Base-by-base conservation (phyloP, 1,140 invertebrate genomes). In the Brachionus plicatilis region DNA sequence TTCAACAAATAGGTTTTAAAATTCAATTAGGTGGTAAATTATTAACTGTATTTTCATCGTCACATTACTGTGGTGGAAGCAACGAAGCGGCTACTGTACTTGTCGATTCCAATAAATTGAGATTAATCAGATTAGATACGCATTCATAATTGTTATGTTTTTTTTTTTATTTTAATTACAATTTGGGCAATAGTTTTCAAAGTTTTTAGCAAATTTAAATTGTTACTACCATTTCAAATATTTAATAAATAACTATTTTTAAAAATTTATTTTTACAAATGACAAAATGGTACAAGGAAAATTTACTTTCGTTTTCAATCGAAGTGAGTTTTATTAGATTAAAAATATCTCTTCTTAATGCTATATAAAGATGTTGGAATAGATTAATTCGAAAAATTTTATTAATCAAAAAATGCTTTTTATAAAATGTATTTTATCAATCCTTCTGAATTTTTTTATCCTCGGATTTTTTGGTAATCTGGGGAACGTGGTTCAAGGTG, bases 1-100 rank as follows among this genome's bases (percentile, higher is more conserved):
- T 93, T 78, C 92, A 93, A 76, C 91, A 93, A 87, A 90, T 90
- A 56, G 93, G 93, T 14, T 93, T 93, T 88, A 92, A 93, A 90
- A 93, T 93, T 87, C 91, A 93, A 86, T 91, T 92, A 85, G 90
- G 91, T 85, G 92, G 92, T 0, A 92, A 91, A 87, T 87, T 93
- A 20, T 86, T 93, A n/a, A 93, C 92, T 4, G 91, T 93, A 0
- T 93, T 93, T 86, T 93, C 92, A 2, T 93, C 92, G 0, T 93
- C 93, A 1, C 91, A 91, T 85, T 93, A 93, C 87, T 92, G 92
- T 87, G 92, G 92, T 29, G 92, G 92, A 6, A 89, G 89, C 5
- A 93, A 93, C 87, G 92, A 93, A 87, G 92, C 92, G 24, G 93
- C 93, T 17, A 93, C 92, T 87, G 90, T 93, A 56, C 87, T 93